Conservation (phyloP, 2,888 invertebrate genomes). For the Eueremaeus valkanovi region DNA sequence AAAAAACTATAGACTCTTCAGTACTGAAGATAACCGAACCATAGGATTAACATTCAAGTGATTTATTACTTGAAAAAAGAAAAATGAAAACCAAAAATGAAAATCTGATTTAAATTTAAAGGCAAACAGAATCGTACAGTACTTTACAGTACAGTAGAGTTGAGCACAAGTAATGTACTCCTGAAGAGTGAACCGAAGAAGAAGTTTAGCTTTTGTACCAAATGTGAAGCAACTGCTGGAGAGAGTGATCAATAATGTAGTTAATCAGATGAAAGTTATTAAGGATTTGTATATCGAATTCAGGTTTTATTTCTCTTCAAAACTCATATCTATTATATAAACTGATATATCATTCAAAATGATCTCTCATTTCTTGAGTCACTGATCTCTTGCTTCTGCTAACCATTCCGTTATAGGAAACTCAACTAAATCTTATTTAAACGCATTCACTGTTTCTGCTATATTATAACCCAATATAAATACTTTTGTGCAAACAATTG, state of each 20-base stretch:
- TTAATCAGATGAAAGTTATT: conserved; percentile 33
- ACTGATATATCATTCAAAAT: conserved; percentile 27
- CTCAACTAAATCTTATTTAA: too few species aligned
- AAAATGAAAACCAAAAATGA: conserved; percentile 12
- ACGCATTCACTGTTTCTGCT: too few species aligned
- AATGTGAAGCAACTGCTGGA: not conserved
- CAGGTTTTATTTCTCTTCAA: not conserved
- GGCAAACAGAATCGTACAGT: conserved; percentile 11
- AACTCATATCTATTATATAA: conserved; percentile 4
- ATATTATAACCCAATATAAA: too few species aligned
- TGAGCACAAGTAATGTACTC: not conserved
- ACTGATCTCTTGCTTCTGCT: not conserved
- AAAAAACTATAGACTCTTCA: not conserved
- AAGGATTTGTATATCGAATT: conserved; percentile 9
- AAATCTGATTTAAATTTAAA: conserved; percentile 27
- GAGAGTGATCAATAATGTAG: conserved; percentile 25
- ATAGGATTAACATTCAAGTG: conserved; percentile 10
- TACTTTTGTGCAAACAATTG: too few species aligned
- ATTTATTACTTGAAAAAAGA: conserved; percentile 16
- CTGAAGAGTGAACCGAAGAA: not conserved
- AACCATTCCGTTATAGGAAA: not conserved
- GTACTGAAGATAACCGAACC: not conserved
- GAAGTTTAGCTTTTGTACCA: not conserved
- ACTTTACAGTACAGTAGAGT: too few species aligned
- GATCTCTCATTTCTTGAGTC: not conserved